These are phyloP conservation scores for Amblyopsis hoosieri DNA, from an alignment of 2,797 vertebrate genomes.

Conservation along the genomic window DNA sequence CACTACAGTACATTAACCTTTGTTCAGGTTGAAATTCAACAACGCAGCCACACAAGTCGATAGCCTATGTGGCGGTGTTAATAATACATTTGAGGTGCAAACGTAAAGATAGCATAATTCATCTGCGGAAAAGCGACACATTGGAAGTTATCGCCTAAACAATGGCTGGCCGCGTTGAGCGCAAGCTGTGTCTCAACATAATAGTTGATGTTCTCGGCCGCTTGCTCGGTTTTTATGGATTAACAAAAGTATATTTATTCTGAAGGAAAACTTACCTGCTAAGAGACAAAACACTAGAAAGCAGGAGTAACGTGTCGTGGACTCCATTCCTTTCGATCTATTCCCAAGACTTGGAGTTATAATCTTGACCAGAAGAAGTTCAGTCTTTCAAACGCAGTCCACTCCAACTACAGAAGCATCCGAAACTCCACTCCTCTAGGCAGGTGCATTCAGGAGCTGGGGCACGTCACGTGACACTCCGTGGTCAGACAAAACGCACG, in stretches of 20 bases:
- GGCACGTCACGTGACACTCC: constrained; percentile 70
- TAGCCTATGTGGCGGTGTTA: background rate
- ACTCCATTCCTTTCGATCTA: constrained; percentile 63
- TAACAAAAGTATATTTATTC: constrained; percentile 22
- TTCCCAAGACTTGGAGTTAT: constrained; percentile 29
- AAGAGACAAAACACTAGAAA: constrained; percentile 49
- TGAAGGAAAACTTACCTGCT: constrained; percentile 66
- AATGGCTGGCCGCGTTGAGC: background rate
- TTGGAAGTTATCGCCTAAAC: background rate
- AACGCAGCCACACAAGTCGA: too few species aligned
- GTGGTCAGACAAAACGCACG: background rate
- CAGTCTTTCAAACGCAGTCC: constrained; percentile 23
- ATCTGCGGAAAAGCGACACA: background rate
- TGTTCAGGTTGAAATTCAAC: too few species aligned
- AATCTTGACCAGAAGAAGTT: constrained; percentile 65
- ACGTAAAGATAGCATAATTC: background rate
- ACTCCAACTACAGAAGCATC: constrained; percentile 57
- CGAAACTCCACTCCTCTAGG: constrained; percentile 65
- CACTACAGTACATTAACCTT: too few species aligned
- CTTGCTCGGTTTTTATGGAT: constrained; percentile 1
- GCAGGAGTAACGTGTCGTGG: constrained; percentile 22
- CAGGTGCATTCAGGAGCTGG: constrained; percentile 77
- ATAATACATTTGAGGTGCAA: background rate
- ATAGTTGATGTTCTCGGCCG: constrained; percentile 10
- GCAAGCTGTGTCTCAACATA: constrained; percentile 17